These are phyloP conservation scores for Clavelina lepadiformis DNA, from an alignment of 23 tunicate genomes.

Conservation along the genomic window DNA sequence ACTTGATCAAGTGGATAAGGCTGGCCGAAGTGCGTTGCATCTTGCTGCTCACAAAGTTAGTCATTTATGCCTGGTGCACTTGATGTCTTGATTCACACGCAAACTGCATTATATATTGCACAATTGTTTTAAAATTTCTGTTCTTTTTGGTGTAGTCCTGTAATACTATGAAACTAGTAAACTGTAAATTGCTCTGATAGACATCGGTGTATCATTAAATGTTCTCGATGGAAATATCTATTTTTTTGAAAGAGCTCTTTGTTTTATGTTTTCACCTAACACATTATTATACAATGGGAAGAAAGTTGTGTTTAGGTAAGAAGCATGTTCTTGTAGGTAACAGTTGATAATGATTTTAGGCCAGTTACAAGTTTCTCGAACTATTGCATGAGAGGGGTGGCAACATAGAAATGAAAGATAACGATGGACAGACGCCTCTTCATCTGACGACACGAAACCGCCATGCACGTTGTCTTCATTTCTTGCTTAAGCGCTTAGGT, in stretches of 20 bases:
- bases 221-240: too few relatives aligned
- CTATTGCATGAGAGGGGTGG: constrained; percentile 65
- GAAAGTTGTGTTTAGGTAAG: too few relatives aligned
- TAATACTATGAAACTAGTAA: not conserved
- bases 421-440: constrained; percentile 96
- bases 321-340: too few relatives aligned
- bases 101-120: too few relatives aligned
- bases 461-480: constrained; percentile 57
- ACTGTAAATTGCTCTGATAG: too few relatives aligned
- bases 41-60: constrained; percentile 94
- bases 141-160: not conserved
- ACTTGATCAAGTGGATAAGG: constrained; percentile 88
- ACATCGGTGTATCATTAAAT: too few relatives aligned
- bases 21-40: constrained; percentile 93
- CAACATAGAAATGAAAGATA: constrained; percentile 72
- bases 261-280: too few relatives aligned
- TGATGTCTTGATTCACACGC: too few relatives aligned
- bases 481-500: constrained; percentile 40
- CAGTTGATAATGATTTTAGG: too few relatives aligned
- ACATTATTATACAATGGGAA: too few relatives aligned
- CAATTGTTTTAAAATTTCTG: not conserved
- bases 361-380: constrained; percentile 89
- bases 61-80: not conserved
- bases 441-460: constrained; percentile 79
- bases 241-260: too few relatives aligned